phyloP scores from a whole-genome alignment of 2,888 invertebrate species.

The Caradrina clavipalpis region DNA sequence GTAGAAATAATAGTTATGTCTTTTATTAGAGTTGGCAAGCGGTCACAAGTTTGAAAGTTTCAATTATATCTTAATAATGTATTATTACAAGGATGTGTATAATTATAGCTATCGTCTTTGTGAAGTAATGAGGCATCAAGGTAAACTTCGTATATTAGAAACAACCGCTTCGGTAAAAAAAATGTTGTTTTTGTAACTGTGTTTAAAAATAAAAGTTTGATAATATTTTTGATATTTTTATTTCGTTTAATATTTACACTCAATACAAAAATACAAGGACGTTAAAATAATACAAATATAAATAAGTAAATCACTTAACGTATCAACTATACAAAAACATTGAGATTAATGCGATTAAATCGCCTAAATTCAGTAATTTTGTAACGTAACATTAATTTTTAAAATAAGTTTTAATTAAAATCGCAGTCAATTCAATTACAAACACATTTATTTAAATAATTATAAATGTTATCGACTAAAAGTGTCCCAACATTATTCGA shows the following conservation, averaged over 20 bases:
- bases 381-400: constrained; percentile 31
- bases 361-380: constrained; percentile 30
- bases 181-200: constrained; percentile 51
- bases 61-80: constrained; percentile 26
- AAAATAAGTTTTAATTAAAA: constrained; percentile 14
- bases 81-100: constrained; percentile 41
- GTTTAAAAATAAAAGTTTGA: constrained; percentile 49
- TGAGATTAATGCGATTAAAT: constrained; percentile 48
- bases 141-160: constrained; percentile 54
- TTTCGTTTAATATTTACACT: constrained; percentile 48
- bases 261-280: constrained; percentile 46
- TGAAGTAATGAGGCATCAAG: constrained; percentile 41
- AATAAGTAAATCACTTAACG: constrained; percentile 33
- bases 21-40: constrained; percentile 23
- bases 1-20: constrained; percentile 37
- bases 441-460: background rate
- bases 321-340: constrained; percentile 30
- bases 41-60: constrained; percentile 18
- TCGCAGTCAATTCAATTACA: constrained; percentile 33
- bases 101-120: constrained; percentile 37
- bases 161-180: constrained; percentile 43
- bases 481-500: constrained; percentile 15
- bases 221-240: constrained; percentile 26
- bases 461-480: background rate
- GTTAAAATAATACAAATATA: constrained; percentile 35